A percentile compares a stretch with the other conserved stretches of the same genome.
Conservation (phyloP, 2,113 vertebrate genomes). For the Laticauda laticaudata region DNA sequence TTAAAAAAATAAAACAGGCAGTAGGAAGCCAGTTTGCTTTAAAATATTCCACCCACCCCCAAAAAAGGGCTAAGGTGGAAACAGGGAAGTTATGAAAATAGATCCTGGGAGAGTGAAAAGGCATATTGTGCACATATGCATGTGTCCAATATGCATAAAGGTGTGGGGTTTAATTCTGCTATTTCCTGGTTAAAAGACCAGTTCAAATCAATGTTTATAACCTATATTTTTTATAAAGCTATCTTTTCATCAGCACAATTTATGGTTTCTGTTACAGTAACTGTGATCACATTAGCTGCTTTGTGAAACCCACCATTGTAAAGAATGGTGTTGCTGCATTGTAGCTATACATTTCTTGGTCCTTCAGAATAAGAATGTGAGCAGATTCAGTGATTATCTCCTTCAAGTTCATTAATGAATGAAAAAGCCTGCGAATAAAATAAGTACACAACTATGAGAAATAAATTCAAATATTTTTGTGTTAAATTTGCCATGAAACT, state of each 20-base stretch:
- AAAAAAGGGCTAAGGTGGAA: not conserved
- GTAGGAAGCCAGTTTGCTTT: not conserved
- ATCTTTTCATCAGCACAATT: not conserved
- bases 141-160: not conserved
- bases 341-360: constrained; percentile 77
- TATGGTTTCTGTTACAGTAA: not conserved
- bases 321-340: constrained; percentile 75
- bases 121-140: not conserved
- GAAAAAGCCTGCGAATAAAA: constrained; percentile 79
- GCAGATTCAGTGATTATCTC: constrained; percentile 81
- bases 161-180: not conserved
- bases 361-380: constrained; percentile 84
- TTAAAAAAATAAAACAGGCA: not conserved
- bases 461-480: not conserved
- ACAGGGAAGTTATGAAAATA: not conserved
- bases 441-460: constrained; percentile 25
- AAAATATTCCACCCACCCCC: not conserved
- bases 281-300: not conserved
- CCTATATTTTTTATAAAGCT: not conserved
- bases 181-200: not conserved
- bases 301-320: constrained; percentile 77
- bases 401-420: constrained; percentile 82
- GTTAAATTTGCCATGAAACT: not conserved
- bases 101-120: not conserved
- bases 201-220: not conserved